Conservation (phyloP, 1,140 invertebrate genomes). For the Drosophila prosaltans region DNA sequence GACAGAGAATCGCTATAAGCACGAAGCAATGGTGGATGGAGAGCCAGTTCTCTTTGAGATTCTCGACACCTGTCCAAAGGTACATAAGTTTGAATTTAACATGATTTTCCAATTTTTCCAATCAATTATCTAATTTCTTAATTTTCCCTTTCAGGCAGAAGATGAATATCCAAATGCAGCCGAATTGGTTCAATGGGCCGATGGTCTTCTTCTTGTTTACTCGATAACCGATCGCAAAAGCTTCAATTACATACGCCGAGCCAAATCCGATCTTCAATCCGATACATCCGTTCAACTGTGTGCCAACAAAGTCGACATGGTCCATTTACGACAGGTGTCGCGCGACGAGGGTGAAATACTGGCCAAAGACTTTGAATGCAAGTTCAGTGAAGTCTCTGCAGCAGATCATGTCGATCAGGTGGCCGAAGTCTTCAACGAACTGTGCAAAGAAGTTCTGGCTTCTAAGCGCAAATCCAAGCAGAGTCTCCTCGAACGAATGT, state of each 20-base stretch:
- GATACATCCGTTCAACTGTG: constrained; percentile 87
- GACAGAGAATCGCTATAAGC: constrained; percentile 96
- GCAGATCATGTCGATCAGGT: constrained; percentile 92
- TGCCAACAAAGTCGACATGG: constrained; percentile 96
- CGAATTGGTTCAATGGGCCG: constrained; percentile 93
- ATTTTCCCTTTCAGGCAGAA: constrained; percentile 79
- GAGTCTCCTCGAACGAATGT: constrained; percentile 91
- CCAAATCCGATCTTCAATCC: constrained; percentile 88
- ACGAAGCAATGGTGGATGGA: constrained; percentile 94
- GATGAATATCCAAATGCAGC: constrained; percentile 88
- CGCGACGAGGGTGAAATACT: constrained; percentile 94
- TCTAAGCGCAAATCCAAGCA: constrained; percentile 92
- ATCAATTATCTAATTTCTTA: constrained; percentile 18
- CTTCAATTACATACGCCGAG: constrained; percentile 92
- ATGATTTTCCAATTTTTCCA: not conserved
- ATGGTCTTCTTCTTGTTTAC: constrained; percentile 94
- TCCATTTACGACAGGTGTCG: constrained; percentile 94
- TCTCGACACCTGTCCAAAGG: constrained; percentile 91
- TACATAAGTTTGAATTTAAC: constrained; percentile 14
- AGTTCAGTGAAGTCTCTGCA: constrained; percentile 94
- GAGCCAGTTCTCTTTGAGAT: constrained; percentile 96
- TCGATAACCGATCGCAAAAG: constrained; percentile 94
- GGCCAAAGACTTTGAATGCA: constrained; percentile 93
- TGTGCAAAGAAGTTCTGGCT: constrained; percentile 91
- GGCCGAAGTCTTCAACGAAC: constrained; percentile 92